A percentile compares a stretch with the other conserved stretches of the same genome.
Conservation (phyloP, 2,113 vertebrate species). For the Ceyx cyanopectus region DNA sequence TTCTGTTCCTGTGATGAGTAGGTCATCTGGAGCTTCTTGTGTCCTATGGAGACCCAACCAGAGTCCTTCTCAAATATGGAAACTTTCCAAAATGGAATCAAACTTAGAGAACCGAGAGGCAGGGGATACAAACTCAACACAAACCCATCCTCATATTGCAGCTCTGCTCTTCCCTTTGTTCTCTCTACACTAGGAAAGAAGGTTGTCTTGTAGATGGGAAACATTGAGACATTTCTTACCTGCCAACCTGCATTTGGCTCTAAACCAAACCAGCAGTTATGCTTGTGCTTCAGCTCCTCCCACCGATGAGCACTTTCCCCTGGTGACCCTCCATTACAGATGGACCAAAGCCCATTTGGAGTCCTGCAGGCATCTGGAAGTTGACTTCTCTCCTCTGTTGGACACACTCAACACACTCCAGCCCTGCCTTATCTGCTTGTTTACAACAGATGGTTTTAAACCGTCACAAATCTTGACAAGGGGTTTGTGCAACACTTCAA, state of each 20-base stretch:
- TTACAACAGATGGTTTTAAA: not conserved
- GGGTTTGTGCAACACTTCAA: not conserved
- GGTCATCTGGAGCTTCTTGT: not conserved
- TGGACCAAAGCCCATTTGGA: not conserved
- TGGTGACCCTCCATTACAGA: not conserved
- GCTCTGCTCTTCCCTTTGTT: not conserved
- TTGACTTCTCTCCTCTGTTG: not conserved
- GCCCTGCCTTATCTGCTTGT: not conserved
- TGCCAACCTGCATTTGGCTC: not conserved
- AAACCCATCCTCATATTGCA: not conserved
- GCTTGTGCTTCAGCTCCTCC: not conserved
- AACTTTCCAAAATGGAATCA: not conserved
- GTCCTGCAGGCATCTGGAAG: not conserved
- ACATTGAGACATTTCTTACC: not conserved
- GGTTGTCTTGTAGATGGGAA: not conserved
- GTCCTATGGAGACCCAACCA: not conserved
- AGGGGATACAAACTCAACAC: not conserved
- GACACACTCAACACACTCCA: not conserved
- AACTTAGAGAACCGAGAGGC: not conserved
- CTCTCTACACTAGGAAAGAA: not conserved
- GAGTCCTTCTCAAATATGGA: not conserved
- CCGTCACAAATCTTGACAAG: not conserved
- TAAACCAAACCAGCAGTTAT: not conserved
- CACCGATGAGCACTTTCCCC: accelerated
- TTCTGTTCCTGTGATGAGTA: not conserved